Evolutionary conservation across 2,888 invertebrate species (phyloP), one percentile per base, ranked within the genome.

Genomic region (Galeopsomyia nigrocyanea): DNA sequence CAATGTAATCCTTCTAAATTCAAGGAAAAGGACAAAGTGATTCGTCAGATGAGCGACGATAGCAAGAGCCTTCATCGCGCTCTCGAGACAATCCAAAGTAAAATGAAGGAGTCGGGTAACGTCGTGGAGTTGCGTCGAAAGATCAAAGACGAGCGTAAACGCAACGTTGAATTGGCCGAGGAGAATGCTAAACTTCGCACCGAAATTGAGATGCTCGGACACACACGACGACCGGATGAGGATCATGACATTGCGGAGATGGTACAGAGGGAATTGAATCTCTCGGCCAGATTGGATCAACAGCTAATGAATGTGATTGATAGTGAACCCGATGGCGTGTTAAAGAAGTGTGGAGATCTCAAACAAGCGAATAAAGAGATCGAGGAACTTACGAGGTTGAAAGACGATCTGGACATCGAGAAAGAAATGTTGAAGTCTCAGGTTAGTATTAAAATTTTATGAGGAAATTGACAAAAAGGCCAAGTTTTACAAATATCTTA

Each of bases 251-350:
- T 83, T 61, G 82, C 82, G 56, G 84, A 84, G 17, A 85, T 83
- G 84, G 88, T 91, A 3, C 89, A 89, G 60, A 87, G 89, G 73
- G 90, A 91, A 78, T 79, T 91, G 1, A 89, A 91, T 80, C 88
- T 90, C 74, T 91, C 91, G 0, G 90, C 89, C 0, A 88, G 88
- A 75, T 82, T 91, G 26, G 91, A 91, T 79, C 88, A 89, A 3
- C 89, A 89, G 76, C 89, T 91, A 50, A 82, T 91, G 39, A 89
- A 87, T 66, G 91, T 89, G 0, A 88, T 91, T 19, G 90, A 90
- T 74, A 88, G 88, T 69, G 86, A 87, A 17, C 58, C 76, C 0
- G 83, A 82, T 21, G 81, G 82, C 5, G 74, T 77, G 0, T 70
- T 76, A 7, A 71, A 67, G 13, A 73, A 67, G 2, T 69, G 64